Conservation (phyloP, 2,888 invertebrate species). For the Tenodera sinensis region DNA sequence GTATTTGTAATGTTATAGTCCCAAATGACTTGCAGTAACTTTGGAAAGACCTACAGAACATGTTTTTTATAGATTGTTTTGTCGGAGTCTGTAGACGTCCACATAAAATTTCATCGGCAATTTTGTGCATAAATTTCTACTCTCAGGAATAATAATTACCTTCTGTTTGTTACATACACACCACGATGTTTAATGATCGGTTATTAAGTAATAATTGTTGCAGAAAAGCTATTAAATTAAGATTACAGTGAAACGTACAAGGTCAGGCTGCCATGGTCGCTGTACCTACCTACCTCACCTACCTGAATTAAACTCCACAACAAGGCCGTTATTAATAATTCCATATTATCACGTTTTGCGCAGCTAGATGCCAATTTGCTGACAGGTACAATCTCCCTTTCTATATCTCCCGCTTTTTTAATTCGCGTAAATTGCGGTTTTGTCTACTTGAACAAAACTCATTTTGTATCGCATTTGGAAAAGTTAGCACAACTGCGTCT, state of each 20-base stretch:
- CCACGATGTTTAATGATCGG: not conserved
- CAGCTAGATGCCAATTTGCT: not conserved
- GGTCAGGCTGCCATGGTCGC: not conserved
- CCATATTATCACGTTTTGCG: not conserved
- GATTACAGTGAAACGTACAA: not conserved
- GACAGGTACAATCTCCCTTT: not conserved
- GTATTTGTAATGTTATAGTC: too few relatives aligned
- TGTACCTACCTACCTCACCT: not conserved
- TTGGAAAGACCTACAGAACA: too few relatives aligned
- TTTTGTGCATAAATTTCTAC: not conserved
- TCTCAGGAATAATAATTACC: not conserved
- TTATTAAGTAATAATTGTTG: not conserved
- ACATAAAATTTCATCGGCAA: not conserved
- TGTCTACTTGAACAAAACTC: not conserved
- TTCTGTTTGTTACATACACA: not conserved
- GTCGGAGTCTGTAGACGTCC: too few relatives aligned
- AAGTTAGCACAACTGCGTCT: not conserved
- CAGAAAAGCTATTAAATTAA: not conserved
- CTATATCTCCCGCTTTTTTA: not conserved
- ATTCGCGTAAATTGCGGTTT: not conserved
- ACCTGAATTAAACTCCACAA: not conserved
- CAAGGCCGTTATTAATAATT: not conserved
- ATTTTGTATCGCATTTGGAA: not conserved
- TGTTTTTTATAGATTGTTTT: too few relatives aligned
- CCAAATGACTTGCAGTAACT: too few relatives aligned